Evolutionary conservation across 2,888 invertebrate genomes (phyloP).

Genomic region (Rhorus exstirpatorius): DNA sequence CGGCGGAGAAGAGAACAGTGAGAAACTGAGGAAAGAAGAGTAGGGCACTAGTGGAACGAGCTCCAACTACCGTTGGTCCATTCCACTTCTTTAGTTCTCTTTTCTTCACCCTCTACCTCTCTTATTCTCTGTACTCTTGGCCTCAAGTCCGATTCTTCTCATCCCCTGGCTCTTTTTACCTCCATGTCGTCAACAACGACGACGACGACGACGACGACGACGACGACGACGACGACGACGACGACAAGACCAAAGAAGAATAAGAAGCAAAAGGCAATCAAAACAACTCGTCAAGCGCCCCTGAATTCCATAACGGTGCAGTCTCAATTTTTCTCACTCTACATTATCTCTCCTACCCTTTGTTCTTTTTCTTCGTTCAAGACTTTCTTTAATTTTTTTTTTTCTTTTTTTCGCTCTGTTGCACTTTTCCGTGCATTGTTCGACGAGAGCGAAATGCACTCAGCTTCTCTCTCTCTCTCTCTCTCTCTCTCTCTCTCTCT

Average conservation of each 20-base stretch:
- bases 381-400: constrained; percentile 26
- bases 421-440: constrained; percentile 70
- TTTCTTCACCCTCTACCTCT: constrained; percentile 55
- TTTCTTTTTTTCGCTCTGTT: constrained; percentile 58
- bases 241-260: constrained; percentile 50
- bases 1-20: constrained; percentile 64
- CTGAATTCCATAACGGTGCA: constrained; percentile 73
- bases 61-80: constrained; percentile 82
- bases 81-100: constrained; percentile 78
- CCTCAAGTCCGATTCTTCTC: constrained; percentile 70
- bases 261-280: constrained; percentile 66
- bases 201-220: constrained; percentile 33
- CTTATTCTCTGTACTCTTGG: constrained; percentile 34
- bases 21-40: constrained; percentile 68
- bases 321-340: constrained; percentile 67
- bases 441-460: constrained; percentile 63
- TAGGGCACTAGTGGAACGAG: constrained; percentile 74
- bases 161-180: constrained; percentile 73
- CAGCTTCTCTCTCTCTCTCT: constrained; percentile 17
- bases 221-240: constrained; percentile 37
- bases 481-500: no score
- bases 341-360: constrained; percentile 42
- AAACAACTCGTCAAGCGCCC: constrained; percentile 75
- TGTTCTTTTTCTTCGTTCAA: constrained; percentile 43
- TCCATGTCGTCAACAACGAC: constrained; percentile 44